Conservation (phyloP, 2,888 invertebrate species). For the Ernsta delagoae region DNA sequence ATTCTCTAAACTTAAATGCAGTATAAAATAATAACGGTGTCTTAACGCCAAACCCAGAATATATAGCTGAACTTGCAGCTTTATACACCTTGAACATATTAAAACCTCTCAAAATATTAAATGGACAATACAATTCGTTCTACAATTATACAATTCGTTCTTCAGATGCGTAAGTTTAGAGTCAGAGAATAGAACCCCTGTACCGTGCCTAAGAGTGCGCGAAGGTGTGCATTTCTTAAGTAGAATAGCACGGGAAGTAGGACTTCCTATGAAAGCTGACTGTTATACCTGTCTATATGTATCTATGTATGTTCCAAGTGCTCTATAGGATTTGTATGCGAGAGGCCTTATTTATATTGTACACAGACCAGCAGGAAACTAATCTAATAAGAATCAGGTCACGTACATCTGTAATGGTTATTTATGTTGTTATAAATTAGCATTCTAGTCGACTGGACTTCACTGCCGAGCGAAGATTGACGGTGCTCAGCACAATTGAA, state of each 20-base stretch:
- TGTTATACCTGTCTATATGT: too few relatives aligned
- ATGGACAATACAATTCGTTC: too few relatives aligned
- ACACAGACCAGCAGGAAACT: conserved; percentile 47
- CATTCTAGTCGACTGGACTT: conserved; percentile 17
- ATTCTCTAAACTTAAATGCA: too few relatives aligned
- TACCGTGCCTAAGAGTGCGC: neutral
- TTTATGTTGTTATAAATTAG: conserved; percentile 17
- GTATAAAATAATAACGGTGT: too few relatives aligned
- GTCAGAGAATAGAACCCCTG: neutral
- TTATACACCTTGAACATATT: too few relatives aligned
- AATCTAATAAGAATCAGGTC: conserved; percentile 59
- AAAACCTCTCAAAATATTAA: too few relatives aligned
- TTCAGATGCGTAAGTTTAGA: too few relatives aligned
- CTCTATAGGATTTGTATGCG: conserved; percentile 9
- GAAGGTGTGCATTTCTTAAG: conserved; percentile 19
- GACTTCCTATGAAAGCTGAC: conserved; percentile 30
- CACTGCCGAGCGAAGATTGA: conserved; percentile 16
- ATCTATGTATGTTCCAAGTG: too few relatives aligned
- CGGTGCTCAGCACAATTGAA: neutral
- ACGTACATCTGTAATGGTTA: conserved; percentile 46
- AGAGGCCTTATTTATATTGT: conserved; percentile 20
- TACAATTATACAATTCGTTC: too few relatives aligned
- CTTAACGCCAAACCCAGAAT: too few relatives aligned
- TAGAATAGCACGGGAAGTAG: conserved; percentile 14
- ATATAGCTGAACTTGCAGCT: too few relatives aligned